Evolutionary conservation across 2,888 invertebrate species (phyloP), one percentile per base, ranked within the genome.

Genomic region (Neria commutata): DNA sequence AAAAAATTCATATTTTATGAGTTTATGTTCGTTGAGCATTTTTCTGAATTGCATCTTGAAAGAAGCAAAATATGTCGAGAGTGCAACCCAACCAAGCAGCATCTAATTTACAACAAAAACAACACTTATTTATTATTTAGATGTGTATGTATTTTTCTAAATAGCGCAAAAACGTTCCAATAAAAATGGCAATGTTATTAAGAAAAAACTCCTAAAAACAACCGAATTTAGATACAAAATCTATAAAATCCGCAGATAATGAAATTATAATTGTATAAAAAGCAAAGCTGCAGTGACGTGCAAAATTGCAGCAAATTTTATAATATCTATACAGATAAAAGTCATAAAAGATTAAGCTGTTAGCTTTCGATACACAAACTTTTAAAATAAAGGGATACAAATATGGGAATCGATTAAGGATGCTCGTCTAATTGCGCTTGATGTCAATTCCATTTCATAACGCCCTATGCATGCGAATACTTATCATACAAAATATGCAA

Each of bases 141-240:
- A 62, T 54, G 48, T 61, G 62, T 62, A 62, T 54, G 48, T 61
- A 64, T 62, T 60, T 62, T 60, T 62, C 60, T 64, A 54, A 16
- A n/a, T n/a, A 60, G 60, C 60, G 58, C 61, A 56, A 54, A 47
- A 24, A 21, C 24, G 21, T 37, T 2, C 4, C 2, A 23, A 54
- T 24, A 54, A 14, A 21, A 46, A 40, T 17, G 48, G n/a, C 23
- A 26, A 50, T 49, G 11, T 50, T 24, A 40, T 34, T 46, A 37
- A 56, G 19, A 24, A 33, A 50, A 40, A 72, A 70, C 77, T 77
- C 77, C 78, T 77, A 77, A 78, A 77, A 77, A 77, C 78, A 78
- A 77, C 77, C 75, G 69, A 77, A 75, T 73, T 76, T 73, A 69
- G 68, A 75, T 69, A 75, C 69, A 70, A 72, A 76, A 66, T 63